Evolutionary conservation across 2,797 vertebrate genomes (phyloP), one percentile per base, ranked within the genome.

Genomic region (Morelia viridis): DNA sequence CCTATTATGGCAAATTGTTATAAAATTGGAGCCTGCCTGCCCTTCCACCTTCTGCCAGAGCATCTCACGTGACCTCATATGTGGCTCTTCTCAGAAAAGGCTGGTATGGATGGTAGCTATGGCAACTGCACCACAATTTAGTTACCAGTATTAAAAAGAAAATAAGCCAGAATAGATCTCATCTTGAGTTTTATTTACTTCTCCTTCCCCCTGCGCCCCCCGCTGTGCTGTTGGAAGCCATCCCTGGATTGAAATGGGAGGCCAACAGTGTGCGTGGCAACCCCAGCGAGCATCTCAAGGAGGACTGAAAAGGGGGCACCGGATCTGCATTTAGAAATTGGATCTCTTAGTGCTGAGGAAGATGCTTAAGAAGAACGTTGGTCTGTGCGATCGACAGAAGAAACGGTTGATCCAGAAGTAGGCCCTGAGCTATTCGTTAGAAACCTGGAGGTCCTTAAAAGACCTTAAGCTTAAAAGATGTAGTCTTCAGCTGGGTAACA

Each of bases 121-220:
- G 92, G 85, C 87, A 89, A 91, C 90, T 24, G 28, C 35, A 9
- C 92, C 85, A 89, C 57, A 91, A 92, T 7, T 89, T 90, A 0
- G 88, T 94, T 95, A 92, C 89, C 41, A 9, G 92, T 93, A 92
- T 71, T 88, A 89, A 88, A 90, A 91, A 90, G 68, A 91, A 90
- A 88, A 6, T 64, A 8, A 89, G 68, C 41, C 76, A 0, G 0
- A 50, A 89, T 92, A 80, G 41, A 0, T 11, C 4, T 64, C 53
- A 35, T 64, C 31, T 85, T n/a, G 11, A 9, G 35, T 88, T 94
- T 89, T 93, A 89, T 91, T 91, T 60, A 60, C 89, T 17, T 64
- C 60, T 80, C 12, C 24, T 57, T 19, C 68, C 9, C n/a, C 15
- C 89, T 0, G 26, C 65, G 28, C 17, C 12, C 64, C 2, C 17